These are phyloP conservation scores for Pseudeuparius sepicola DNA, from an alignment of 2,888 invertebrate species.

Conservation along the genomic window DNA sequence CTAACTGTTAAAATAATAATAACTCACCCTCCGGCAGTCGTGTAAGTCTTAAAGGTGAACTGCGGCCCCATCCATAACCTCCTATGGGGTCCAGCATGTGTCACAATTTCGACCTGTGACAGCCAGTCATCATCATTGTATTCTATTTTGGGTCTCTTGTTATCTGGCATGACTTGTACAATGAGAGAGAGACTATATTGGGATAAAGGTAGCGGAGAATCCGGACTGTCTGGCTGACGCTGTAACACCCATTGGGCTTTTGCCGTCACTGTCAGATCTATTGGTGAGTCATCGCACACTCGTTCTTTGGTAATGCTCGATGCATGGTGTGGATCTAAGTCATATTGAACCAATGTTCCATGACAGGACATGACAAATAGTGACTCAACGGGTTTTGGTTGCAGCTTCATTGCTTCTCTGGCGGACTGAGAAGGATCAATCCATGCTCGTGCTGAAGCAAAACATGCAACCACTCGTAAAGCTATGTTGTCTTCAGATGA, in stretches of 20 bases:
- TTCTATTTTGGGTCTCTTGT: conserved; percentile 27
- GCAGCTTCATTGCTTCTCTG: conserved; percentile 31
- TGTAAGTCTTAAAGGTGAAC: conserved; percentile 92
- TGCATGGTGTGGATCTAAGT: conserved; percentile 67
- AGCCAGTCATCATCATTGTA: conserved; percentile 77
- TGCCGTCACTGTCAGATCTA: conserved; percentile 70
- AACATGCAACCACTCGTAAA: conserved; percentile 67
- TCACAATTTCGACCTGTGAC: conserved; percentile 94
- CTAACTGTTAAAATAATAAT: too few relatives aligned
- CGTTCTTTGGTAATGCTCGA: conserved; percentile 69
- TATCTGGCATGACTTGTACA: conserved; percentile 31
- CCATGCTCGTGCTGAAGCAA: conserved; percentile 69
- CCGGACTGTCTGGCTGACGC: conserved; percentile 50
- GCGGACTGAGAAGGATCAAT: conserved; percentile 38
- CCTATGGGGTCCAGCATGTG: conserved; percentile 91
- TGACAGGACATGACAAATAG: conserved; percentile 83
- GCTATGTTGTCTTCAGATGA: conserved; percentile 63
- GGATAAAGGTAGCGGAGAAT: conserved; percentile 67
- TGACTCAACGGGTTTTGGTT: conserved; percentile 62
- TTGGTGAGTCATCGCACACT: conserved; percentile 74
- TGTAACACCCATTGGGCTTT: conserved; percentile 80
- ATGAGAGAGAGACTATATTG: conserved; percentile 57
- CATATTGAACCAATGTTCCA: conserved; percentile 80
- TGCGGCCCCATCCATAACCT: conserved; percentile 99
- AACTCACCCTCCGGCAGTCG: conserved; percentile 59